Base-by-base conservation (phyloP, 2,888 invertebrate genomes). In the Lycia hirtaria region DNA sequence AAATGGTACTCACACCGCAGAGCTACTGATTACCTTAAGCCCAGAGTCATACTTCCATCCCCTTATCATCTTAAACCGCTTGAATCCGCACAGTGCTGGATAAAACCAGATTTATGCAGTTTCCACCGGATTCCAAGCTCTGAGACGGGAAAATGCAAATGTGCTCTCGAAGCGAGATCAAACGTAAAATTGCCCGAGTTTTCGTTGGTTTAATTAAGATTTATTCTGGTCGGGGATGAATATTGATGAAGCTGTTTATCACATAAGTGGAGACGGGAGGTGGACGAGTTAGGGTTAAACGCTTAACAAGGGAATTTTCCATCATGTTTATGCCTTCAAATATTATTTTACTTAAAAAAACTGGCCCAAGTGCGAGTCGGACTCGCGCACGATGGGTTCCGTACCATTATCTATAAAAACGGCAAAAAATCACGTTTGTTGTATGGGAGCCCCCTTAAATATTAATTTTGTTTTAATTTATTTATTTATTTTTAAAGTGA, bases 81-180 rank as follows among this genome's bases (percentile, higher is more conserved):
- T 40, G 65, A 78, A 76, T 76, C 76, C 71, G 67, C 65, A 62
- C 56, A 56, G 65, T 60, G 61, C 66, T 64, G 73, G 78, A 78
- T 83, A 70, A 72, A 73, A 75, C 79, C 60, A 73, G 80, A 80
- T 81, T 81, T 80, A 77, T 80, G 74, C 77, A 75, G 76, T 77
- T 76, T 67, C 70, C 70, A 69, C 71, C 64, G 65, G 68, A 68
- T 73, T 64, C 64, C 65, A 58, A 60, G 44, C 48, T 44, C 50
- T 17, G 47, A 45, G 56, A 56, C 56, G 57, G 47, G 56, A 73
- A 58, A 70, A 79, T 79, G 77, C 78, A 78, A 80, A 80, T 78
- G 57, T 60, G 59, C 62, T 60, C 68, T 72, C 69, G 67, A 63
- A 72, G 69, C 68, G 70, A 73, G 68, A 76, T 78, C 71, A 69